Evolutionary conservation across 2,797 vertebrate genomes (phyloP).

Genomic region (Chloroceryle amazona): DNA sequence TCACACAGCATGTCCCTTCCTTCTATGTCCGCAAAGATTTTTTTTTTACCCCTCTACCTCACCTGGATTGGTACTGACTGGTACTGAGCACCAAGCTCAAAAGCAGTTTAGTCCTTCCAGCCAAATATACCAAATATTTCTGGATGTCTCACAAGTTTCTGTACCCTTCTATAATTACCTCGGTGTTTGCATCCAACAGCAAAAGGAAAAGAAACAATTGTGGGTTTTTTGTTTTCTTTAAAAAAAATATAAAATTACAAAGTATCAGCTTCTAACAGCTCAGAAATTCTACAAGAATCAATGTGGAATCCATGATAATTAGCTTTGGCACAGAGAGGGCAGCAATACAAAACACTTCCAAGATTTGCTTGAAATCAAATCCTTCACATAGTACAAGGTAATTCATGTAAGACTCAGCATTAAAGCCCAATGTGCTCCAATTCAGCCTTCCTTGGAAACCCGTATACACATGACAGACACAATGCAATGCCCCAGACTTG

Average conservation of each 20-base stretch:
- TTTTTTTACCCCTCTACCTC: background rate
- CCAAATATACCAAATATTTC: background rate
- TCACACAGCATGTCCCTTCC: background rate
- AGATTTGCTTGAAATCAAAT: background rate
- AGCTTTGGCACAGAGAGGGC: background rate
- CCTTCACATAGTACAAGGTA: background rate
- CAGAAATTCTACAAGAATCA: background rate
- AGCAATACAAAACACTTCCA: background rate
- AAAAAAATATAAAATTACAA: background rate
- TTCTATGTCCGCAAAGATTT: background rate
- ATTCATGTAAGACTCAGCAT: background rate
- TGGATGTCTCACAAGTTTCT: background rate
- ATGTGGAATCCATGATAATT: background rate
- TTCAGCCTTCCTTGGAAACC: background rate
- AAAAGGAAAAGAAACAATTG: background rate
- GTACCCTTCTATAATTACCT: background rate
- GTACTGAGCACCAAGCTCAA: background rate
- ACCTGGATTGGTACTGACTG: background rate
- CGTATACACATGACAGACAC: accelerated
- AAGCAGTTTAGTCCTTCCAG: background rate
- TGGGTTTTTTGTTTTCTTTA: too few species aligned
- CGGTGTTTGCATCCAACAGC: background rate
- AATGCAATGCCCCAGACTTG: background rate
- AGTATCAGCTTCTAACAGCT: background rate
- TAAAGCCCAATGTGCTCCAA: background rate